Conservation (phyloP, 2,888 invertebrate species). For the Pseudeuparius sepicola region DNA sequence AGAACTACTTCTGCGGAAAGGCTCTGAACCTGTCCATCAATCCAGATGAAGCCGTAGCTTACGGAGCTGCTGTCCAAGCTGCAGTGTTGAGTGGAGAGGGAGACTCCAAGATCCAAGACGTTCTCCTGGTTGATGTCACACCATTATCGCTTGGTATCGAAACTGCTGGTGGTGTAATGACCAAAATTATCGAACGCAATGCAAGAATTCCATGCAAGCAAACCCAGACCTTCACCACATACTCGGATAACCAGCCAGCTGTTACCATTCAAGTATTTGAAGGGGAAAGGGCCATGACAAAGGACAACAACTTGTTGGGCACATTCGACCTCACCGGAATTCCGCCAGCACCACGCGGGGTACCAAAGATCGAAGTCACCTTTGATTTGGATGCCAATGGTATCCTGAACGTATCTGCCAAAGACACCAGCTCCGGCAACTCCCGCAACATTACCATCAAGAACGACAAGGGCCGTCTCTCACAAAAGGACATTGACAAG, state of each 20-base stretch:
- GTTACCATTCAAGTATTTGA: conserved; percentile 58
- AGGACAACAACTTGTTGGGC: conserved; percentile 62
- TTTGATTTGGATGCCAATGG: conserved; percentile 69
- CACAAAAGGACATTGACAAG: conserved; percentile 19
- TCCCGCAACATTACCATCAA: conserved; percentile 69
- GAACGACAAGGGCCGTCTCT: conserved; percentile 39
- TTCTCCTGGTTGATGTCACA: conserved; percentile 49
- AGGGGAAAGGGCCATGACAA: conserved; percentile 73
- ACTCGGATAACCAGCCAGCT: conserved; percentile 69
- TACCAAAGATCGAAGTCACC: conserved; percentile 60
- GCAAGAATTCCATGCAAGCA: conserved; percentile 62
- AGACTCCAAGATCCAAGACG: conserved; percentile 57
- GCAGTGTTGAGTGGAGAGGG: conserved; percentile 38
- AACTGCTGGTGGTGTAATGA: conserved; percentile 46
- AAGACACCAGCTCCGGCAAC: conserved; percentile 52
- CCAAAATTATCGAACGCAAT: conserved; percentile 63
- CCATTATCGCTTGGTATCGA: conserved; percentile 44
- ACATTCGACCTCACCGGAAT: conserved; percentile 58
- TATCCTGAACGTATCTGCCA: conserved; percentile 50
- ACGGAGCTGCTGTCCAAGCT: conserved; percentile 36
- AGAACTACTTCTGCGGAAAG: conserved; percentile 62
- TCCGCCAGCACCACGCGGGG: conserved; percentile 58
- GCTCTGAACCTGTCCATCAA: conserved; percentile 35
- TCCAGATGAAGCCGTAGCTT: conserved; percentile 37
- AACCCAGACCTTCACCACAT: conserved; percentile 67